Percentiles rank a stretch among this genome's conserved stretches.
phyloP scores from a whole-genome alignment of 2,888 invertebrate species.

The Hyles lineata region DNA sequence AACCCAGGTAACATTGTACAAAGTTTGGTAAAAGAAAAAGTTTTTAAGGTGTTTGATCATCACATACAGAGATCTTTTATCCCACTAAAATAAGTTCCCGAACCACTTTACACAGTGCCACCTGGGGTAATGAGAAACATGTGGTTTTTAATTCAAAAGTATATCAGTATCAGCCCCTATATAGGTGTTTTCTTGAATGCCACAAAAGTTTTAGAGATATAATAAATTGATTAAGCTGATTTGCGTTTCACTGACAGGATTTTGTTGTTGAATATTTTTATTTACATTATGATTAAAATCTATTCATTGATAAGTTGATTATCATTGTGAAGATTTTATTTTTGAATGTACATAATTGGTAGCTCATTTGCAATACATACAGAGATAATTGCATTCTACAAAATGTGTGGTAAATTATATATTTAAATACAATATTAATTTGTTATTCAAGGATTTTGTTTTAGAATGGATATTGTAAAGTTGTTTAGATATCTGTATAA shows the following conservation, averaged over 20 bases:
- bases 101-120: too few relatives aligned
- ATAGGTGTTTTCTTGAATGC: too few relatives aligned
- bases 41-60: too few relatives aligned
- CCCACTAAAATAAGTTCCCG: too few relatives aligned
- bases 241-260: neutral
- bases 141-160: too few relatives aligned
- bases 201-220: too few relatives aligned
- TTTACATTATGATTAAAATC: neutral
- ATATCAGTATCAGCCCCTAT: too few relatives aligned
- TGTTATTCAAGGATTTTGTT: neutral
- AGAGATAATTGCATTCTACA: neutral
- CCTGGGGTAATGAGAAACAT: too few relatives aligned
- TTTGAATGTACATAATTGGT: neutral
- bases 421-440: neutral
- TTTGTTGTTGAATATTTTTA: neutral
- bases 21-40: too few relatives aligned
- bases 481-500: neutral
- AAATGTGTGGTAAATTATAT: neutral
- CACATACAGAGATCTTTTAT: too few relatives aligned
- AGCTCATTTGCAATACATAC: conserved; percentile 4
- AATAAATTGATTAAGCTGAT: neutral
- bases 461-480: neutral
- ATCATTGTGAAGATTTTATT: neutral
- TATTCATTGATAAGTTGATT: neutral
- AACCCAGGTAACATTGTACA: too few relatives aligned